phyloP scores from a whole-genome alignment of 2,113 vertebrate genomes.

The Pangasianodon gigas region DNA sequence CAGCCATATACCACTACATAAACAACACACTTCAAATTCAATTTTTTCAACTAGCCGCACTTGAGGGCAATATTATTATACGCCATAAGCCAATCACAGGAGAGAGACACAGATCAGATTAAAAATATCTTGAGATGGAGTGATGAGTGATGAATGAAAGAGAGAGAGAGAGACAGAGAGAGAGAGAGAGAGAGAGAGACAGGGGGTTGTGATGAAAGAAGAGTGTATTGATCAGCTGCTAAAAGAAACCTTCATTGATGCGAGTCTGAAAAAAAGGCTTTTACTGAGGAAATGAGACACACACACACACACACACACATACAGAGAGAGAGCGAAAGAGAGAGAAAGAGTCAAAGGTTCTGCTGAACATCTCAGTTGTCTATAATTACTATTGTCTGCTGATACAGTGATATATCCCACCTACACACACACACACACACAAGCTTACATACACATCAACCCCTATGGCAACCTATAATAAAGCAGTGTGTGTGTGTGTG shows the following conservation, averaged over 20 bases:
- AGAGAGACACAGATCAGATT: slow-evolving; percentile 29
- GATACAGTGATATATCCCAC: slow-evolving; percentile 25
- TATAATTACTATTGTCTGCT: slow-evolving; percentile 45
- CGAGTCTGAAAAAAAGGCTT: slow-evolving; percentile 52
- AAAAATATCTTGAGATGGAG: slow-evolving; percentile 9
- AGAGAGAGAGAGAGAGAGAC: slow-evolving; percentile 9
- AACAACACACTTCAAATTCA: slow-evolving; percentile 7
- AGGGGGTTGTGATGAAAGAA: slow-evolving; percentile 34
- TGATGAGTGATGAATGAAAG: slow-evolving; percentile 32
- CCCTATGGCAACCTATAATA: slow-evolving; percentile 4
- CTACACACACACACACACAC: slow-evolving; percentile 30
- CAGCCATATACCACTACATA: neutral
- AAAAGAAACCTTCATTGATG: slow-evolving; percentile 55
- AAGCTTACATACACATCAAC: neutral
- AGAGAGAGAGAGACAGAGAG: neutral
- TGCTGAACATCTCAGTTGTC: slow-evolving; percentile 31
- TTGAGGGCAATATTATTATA: slow-evolving; percentile 4
- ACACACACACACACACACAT: slow-evolving; percentile 15
- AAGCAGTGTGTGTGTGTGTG: slow-evolving; percentile 7
- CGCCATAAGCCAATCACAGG: slow-evolving; percentile 9
- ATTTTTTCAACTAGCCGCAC: slow-evolving; percentile 11
- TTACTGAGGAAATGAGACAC: slow-evolving; percentile 48
- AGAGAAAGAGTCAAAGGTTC: neutral
- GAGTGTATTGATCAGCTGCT: slow-evolving; percentile 49
- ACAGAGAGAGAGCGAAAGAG: too few species aligned